These are phyloP conservation scores for Sipunculus nudus DNA, from an alignment of 2,888 invertebrate genomes.

Conservation along the genomic window DNA sequence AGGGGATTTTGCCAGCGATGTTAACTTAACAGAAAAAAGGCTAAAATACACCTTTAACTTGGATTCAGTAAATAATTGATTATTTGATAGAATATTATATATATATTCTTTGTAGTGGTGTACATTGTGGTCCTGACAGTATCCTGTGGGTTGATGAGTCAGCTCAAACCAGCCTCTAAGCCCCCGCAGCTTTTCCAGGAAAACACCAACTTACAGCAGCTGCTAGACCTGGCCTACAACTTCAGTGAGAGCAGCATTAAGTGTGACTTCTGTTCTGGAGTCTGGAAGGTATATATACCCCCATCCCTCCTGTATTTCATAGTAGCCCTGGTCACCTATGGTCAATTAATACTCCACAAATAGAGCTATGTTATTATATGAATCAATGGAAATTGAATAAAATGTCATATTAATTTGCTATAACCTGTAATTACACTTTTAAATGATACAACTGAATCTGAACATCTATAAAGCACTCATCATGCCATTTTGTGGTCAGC, in stretches of 20 bases:
- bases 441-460: too few relatives aligned
- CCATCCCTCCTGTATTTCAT: neutral
- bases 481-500: too few relatives aligned
- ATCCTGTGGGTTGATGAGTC: slow-evolving; percentile 49
- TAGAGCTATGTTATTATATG: too few relatives aligned
- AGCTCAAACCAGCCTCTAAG: slow-evolving; percentile 50
- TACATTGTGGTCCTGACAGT: slow-evolving; percentile 46
- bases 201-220: slow-evolving; percentile 55
- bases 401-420: too few relatives aligned
- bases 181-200: slow-evolving; percentile 58
- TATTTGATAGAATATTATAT: neutral
- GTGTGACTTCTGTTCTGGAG: slow-evolving; percentile 57
- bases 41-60: too few relatives aligned
- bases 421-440: too few relatives aligned
- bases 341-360: too few relatives aligned
- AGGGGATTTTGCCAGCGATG: too few relatives aligned
- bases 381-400: too few relatives aligned
- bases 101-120: slow-evolving; percentile 37
- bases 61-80: neutral
- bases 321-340: too few relatives aligned
- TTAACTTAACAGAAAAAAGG: too few relatives aligned
- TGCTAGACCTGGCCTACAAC: slow-evolving; percentile 57
- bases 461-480: too few relatives aligned
- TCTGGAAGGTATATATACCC: slow-evolving; percentile 18
- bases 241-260: slow-evolving; percentile 50